phyloP scores from a whole-genome alignment of 1,140 invertebrate species.

The Drosophila ambigua region DNA sequence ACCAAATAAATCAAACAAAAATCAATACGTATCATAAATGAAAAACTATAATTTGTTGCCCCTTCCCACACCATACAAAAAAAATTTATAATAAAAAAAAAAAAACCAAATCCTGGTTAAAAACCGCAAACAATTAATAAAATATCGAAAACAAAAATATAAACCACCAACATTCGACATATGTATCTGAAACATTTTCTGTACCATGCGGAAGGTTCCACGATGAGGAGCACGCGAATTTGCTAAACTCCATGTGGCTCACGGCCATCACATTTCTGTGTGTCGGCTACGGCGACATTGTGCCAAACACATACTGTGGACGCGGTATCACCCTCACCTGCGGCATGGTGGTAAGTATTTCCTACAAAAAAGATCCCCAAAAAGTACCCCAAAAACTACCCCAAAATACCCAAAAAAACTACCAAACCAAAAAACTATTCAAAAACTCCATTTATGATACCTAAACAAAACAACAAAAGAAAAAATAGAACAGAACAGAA shows the following conservation, averaged over 20 bases:
- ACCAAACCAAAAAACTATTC: conserved; percentile 17
- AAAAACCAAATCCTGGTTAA: conserved; percentile 14
- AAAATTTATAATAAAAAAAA: conserved; percentile 11
- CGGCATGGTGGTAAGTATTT: conserved; percentile 95
- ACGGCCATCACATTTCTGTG: conserved; percentile 94
- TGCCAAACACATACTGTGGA: conserved; percentile 97
- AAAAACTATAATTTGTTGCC: conserved; percentile 39
- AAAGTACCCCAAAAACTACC: conserved; percentile 15
- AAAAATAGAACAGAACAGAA: conserved; percentile 40
- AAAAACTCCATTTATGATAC: conserved; percentile 49
- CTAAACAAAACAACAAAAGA: conserved; percentile 18
- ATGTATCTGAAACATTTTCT: no score
- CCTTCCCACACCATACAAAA: conserved; percentile 13
- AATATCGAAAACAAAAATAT: conserved; percentile 11
- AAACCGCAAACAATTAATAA: conserved; percentile 28
- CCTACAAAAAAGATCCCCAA: conserved; percentile 37
- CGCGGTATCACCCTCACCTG: conserved; percentile 94
- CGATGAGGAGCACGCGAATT: conserved; percentile 94
- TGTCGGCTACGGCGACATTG: conserved; percentile 94
- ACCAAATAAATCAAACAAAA: conserved; percentile 27
- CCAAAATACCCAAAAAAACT: conserved; percentile 25
- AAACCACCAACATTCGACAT: conserved; percentile 12
- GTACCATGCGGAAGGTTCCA: conserved; percentile 87
- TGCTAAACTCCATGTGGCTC: conserved; percentile 97
- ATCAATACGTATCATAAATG: conserved; percentile 62